Evolutionary conservation across 37 sponge, comb jelly and placozoan species (phyloP), one percentile per base, ranked within the genome.

Genomic region (Spongilla lacustris): DNA sequence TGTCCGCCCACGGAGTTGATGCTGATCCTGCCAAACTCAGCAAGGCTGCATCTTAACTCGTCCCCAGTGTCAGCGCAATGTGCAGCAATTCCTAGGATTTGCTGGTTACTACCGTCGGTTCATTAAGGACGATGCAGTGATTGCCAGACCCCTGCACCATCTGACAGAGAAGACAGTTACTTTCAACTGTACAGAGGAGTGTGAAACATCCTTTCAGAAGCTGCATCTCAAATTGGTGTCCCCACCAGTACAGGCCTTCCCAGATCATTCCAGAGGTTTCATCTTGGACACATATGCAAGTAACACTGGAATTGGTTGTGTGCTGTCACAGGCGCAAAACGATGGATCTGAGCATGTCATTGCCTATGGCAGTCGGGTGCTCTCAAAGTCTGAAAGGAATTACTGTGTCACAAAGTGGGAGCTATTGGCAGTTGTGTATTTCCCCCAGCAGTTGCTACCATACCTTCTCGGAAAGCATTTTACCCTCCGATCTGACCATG

Each of bases 391-490:
- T 1, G 83, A 88, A 49, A 27, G 83, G 50, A 21, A 50, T 27
- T 87, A 87, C 82, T 80, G 79, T 29, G 69, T 67, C 27, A 87
- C 82, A 19, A 34, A 73, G 58, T 19, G 76, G 37, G 82, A 87
- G 48, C 33, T 81, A 14, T 68, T 87, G n/a, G 88, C 88, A 27
- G 73, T 81, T 48, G 74, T 86, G 27, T 33, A 34, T 23, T 85
- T 85, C 76, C 2, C 37, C 46, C 71, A 70, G 71, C 86, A 86
- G 23, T 78, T 79, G 36, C 70, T 72, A 25, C 86, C 30, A 6
- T 87, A 87, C 66, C 79, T 85, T 28, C 50, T 78, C 5, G 86
- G 86, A 27, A 77, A 35, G 71, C 28, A 78, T 29, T 85, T 85
- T 66, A 19, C 29, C 24, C 77, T 75, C 22, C 9, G 77, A 34